Evolutionary conservation across 2,113 vertebrate species (phyloP), one percentile per base, ranked within the genome.

Genomic region (Telmatochromis sp.): DNA sequence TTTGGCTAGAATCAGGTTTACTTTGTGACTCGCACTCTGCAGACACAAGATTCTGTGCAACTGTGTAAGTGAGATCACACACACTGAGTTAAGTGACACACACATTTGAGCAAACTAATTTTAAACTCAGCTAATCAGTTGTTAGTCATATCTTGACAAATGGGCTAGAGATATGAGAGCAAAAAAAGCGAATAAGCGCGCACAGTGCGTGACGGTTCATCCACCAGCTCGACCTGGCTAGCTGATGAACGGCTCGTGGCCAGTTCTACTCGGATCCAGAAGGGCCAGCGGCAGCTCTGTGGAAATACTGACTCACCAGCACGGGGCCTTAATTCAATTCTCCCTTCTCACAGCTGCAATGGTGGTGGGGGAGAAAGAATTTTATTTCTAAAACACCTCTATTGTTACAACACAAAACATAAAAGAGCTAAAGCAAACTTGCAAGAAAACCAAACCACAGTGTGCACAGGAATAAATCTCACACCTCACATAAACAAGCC

Each of bases 251-350:
- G 54, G 86, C 83, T 90, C 65, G 13, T 75, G 82, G 78, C 84
- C 85, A 89, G 79, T 60, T 89, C 90, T 78, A 45, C 54, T 89
- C 54, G 70, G 90, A 75, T 53, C 53, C 88, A 87, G 83, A 26
- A 89, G 85, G 83, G 57, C 85, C 89, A 84, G 79, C 81, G 75
- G 85, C 81, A 63, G 86, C 37, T 92, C 86, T 88, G 35, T 93
- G 95, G 96, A 96, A 96, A 95, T 63, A 90, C 84, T 96, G 94
- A 96, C 89, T 95, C 93, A 95, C 91, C 60, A 82, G 42, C 63
- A 63, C 82, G 75, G 91, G 87, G 79, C 42, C 84, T 89, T 63
- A 37, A 86, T 81, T 92, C 85, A 87, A 90, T 75, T 94, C 84
- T 91, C 81, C 85, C 85, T 93, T 86, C 79, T 80, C 81, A 28